These are phyloP conservation scores for Ammodramus savannarum DNA, from an alignment of 2,113 vertebrate genomes.

Conservation along the genomic window DNA sequence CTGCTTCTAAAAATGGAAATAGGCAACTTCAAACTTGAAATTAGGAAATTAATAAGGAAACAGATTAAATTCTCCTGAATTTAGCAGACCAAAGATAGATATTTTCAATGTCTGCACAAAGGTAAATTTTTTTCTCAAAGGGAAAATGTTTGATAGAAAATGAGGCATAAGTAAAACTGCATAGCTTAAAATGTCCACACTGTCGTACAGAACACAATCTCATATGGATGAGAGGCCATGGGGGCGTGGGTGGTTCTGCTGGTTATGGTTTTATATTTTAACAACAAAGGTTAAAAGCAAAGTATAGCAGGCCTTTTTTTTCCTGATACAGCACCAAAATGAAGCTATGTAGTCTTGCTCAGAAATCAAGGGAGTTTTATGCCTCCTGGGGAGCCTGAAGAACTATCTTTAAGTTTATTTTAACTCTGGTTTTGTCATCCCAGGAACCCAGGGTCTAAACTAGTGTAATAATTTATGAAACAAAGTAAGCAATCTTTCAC, in stretches of 20 bases:
- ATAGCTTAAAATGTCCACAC: background rate
- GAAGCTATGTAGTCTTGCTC: background rate
- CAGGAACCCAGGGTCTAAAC: background rate
- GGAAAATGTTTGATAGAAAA: background rate
- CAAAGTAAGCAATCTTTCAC: background rate
- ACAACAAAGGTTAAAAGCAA: background rate
- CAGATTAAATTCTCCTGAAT: background rate
- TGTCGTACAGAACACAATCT: background rate
- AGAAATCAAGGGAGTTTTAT: background rate
- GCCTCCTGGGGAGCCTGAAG: background rate
- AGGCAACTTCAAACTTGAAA: background rate
- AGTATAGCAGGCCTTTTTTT: background rate
- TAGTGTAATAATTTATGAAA: background rate
- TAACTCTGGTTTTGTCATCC: background rate
- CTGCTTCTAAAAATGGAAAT: background rate
- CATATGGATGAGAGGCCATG: background rate
- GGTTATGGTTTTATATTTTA: background rate
- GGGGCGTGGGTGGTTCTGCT: rapidly evolving
- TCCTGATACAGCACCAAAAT: background rate
- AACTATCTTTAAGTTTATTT: background rate
- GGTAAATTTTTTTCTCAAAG: background rate
- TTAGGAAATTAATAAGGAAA: background rate
- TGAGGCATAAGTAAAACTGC: background rate
- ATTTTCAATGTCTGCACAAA: background rate
- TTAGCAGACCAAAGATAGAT: background rate